Evolutionary conservation across 2,888 invertebrate genomes (phyloP).

Genomic region (Maniola hyperantus): DNA sequence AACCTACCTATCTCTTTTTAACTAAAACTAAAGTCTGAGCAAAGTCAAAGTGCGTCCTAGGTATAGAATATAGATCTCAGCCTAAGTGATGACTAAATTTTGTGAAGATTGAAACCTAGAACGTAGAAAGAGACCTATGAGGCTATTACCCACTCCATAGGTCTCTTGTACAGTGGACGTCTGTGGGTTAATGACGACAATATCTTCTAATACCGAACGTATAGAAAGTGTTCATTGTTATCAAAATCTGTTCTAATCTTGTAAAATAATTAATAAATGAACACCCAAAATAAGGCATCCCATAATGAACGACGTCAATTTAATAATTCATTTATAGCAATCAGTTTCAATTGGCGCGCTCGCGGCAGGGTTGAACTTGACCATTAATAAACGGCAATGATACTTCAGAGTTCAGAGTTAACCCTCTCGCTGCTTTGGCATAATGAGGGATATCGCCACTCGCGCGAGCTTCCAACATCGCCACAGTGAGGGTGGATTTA

Average conservation of each 20-base stretch:
- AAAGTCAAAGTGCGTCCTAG: too few relatives aligned
- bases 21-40: too few relatives aligned
- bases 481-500: not conserved
- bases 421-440: constrained; percentile 63
- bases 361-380: constrained; percentile 68
- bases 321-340: constrained; percentile 77
- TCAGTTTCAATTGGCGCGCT: constrained; percentile 67
- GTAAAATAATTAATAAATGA: constrained; percentile 13
- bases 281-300: constrained; percentile 25
- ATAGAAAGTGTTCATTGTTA: not conserved
- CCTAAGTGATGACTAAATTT: too few relatives aligned
- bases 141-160: too few relatives aligned
- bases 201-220: too few relatives aligned
- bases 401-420: constrained; percentile 72
- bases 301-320: constrained; percentile 70
- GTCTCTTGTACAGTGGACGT: too few relatives aligned
- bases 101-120: too few relatives aligned
- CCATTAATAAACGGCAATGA: constrained; percentile 81
- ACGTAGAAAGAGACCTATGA: too few relatives aligned
- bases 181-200: too few relatives aligned
- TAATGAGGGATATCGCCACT: constrained; percentile 67
- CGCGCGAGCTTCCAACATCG: constrained; percentile 42
- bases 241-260: not conserved
- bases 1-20: too few relatives aligned
- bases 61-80: too few relatives aligned